Base-by-base conservation (phyloP, 1,140 invertebrate genomes). In the Heliconius nattereri region DNA sequence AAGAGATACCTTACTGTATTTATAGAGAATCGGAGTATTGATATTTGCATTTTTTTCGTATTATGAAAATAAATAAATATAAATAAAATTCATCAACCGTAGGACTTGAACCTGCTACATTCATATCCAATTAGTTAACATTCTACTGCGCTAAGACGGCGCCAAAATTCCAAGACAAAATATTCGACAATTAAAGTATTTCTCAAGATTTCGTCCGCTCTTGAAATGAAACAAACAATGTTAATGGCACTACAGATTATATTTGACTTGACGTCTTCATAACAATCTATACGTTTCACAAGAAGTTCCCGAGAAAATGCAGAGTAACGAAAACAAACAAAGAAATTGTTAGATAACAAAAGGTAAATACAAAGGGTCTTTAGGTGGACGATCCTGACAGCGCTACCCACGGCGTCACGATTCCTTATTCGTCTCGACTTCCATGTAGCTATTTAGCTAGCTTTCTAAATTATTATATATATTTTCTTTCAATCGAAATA, bases 291-390 rank as follows among this genome's bases (percentile, higher is more conserved):
- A 66, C 60, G 60, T 26, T 66, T 66, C 16, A 66, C 60, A 87
- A 88, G 85, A 85, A 87, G 16, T 52, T 19, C 49, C 49, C 54
- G n/a, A 57, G 54, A 57, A 57, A 85, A 86, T 86, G 81, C 83
- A 78, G 78, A 85, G 80, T 85, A 89, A 89, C 84, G 86, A 90
- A 86, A 76, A 83, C 85, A 89, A 88, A 89, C 84, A 88, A 89
- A 87, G 85, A 89, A 89, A 87, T 90, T 89, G 84, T 86, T 86
- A 89, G 86, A 83, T 82, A 86, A 87, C 85, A 84, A 89, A 85
- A 89, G 85, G 86, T 87, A 87, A 86, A 87, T 85, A 90, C 84
- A 87, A 89, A 87, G 84, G 81, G 85, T 82, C 82, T 86, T 85
- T 83, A 86, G 85, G 83, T 80, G 75, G 76, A 60, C 76, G 60